Evolutionary conservation across 2,888 invertebrate genomes (phyloP), one percentile per base, ranked within the genome.

Genomic region (Cosmia pyralina): DNA sequence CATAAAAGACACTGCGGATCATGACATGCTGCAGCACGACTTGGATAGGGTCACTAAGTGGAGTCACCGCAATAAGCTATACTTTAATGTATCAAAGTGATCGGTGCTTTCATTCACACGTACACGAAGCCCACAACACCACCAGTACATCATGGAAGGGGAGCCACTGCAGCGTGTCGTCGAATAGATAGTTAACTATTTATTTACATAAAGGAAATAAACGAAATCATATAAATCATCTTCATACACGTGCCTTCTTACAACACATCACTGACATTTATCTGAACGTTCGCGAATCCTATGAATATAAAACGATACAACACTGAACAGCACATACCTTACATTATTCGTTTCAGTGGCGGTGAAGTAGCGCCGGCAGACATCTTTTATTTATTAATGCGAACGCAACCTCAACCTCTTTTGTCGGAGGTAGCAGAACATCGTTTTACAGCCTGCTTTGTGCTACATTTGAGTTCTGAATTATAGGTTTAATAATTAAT

Each of bases 361-460:
- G 22, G 44, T 82, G 77, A 77, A 77, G 72, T 72, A 44, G n/a
- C 67, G 48, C 15, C 10, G n/a, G 53, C 62, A 34, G 62, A 52
- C 38, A 71, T 80, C 53, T 80, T 82, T 80, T 77, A 72, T 78
- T 78, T 79, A 75, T 79, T 28, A 82, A 82, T n/a, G 67, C 38
- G n/a, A 46, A 44, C 34, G 34, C 62, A 50, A 77, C 52, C 77
- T 72, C 62, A 50, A 77, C 52, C 77, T 72, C 71, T 69, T 72
- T 77, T 77, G 69, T 77, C 46, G 28, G 48, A 63, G 46, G 44
- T 11, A 41, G 34, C 34, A 22, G 19, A 59, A 66, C 38, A 53
- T 59, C 58, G 65, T 28, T 72, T 69, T 48, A 60, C 55, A 15
- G 22, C 10, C 34, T 10, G 44, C 1, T 44, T 13, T 17, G 2